Percentiles rank a stretch among this genome's conserved stretches.
Conservation (phyloP, 2,888 invertebrate genomes). For the Caenorhabditis sp. region DNA sequence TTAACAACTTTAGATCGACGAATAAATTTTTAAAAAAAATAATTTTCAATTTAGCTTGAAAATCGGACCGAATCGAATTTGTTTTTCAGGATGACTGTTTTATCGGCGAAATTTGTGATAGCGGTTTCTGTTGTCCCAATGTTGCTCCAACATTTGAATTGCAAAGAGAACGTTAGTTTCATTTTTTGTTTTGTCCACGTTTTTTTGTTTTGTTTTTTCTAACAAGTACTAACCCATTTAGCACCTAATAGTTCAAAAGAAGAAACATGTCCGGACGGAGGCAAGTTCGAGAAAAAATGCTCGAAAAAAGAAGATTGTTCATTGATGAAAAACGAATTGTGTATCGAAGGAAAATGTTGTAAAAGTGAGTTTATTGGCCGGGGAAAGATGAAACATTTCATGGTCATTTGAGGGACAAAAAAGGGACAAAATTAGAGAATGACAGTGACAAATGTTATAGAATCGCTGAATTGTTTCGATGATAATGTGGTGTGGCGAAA, state of each 20-base stretch:
- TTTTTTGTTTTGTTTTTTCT: slow-evolving; percentile 6
- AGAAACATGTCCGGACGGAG: slow-evolving; percentile 50
- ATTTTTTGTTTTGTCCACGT: neutral
- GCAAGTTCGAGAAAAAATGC: slow-evolving; percentile 31
- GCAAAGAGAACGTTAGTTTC: slow-evolving; percentile 43
- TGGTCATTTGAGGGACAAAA: slow-evolving; percentile 8
- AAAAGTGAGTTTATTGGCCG: slow-evolving; percentile 35
- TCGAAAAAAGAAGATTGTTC: slow-evolving; percentile 30
- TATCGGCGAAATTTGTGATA: slow-evolving; percentile 51
- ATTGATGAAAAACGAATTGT: slow-evolving; percentile 27
- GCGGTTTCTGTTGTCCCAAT: slow-evolving; percentile 58
- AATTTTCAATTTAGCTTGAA: no score
- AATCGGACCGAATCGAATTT: no score
- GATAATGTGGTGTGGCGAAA: slow-evolving; percentile 35
- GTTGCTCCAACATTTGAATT: slow-evolving; percentile 27
- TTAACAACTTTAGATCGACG: no score
- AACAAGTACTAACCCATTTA: neutral
- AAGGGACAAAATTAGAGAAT: slow-evolving; percentile 12
- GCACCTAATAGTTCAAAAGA: slow-evolving; percentile 14
- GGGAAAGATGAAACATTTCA: slow-evolving; percentile 12
- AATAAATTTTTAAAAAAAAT: no score
- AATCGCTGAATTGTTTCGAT: slow-evolving; percentile 35
- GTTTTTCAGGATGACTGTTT: slow-evolving; percentile 51
- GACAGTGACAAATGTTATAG: slow-evolving; percentile 38
- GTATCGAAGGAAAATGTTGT: slow-evolving; percentile 50